phyloP scores from a whole-genome alignment of 2,113 vertebrate species.

The Gymnogyps californianus region DNA sequence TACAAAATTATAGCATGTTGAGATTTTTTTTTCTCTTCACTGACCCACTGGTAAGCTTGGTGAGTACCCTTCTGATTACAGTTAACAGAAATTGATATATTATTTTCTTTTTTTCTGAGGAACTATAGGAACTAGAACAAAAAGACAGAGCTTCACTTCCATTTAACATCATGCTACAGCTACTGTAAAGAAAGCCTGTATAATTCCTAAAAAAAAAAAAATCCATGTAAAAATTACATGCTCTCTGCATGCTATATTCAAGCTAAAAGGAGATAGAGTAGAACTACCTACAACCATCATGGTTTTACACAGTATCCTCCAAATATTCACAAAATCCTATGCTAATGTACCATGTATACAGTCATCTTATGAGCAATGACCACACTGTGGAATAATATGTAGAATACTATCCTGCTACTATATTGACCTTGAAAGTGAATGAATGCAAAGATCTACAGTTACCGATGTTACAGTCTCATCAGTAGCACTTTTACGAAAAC shows the following conservation, averaged over 20 bases:
- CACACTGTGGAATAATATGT: background rate
- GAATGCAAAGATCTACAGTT: background rate
- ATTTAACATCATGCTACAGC: background rate
- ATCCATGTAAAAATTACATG: background rate
- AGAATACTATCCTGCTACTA: background rate
- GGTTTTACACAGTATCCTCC: background rate
- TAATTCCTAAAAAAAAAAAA: background rate
- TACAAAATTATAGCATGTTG: background rate
- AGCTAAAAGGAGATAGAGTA: background rate
- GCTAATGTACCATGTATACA: background rate
- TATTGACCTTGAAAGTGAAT: background rate
- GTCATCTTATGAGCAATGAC: background rate
- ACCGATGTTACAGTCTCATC: rapidly evolving
- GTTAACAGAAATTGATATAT: background rate
- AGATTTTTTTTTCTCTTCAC: background rate
- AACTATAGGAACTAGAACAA: background rate
- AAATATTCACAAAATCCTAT: background rate
- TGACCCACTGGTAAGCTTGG: background rate
- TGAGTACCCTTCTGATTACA: background rate
- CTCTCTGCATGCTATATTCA: background rate
- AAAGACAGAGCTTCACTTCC: background rate
- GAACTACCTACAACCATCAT: background rate
- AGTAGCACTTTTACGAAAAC: background rate
- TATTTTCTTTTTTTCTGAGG: background rate
- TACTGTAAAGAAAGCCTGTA: background rate